Conservation (phyloP, 2,797 vertebrate species). For the Neosilurus hyrtlii region DNA sequence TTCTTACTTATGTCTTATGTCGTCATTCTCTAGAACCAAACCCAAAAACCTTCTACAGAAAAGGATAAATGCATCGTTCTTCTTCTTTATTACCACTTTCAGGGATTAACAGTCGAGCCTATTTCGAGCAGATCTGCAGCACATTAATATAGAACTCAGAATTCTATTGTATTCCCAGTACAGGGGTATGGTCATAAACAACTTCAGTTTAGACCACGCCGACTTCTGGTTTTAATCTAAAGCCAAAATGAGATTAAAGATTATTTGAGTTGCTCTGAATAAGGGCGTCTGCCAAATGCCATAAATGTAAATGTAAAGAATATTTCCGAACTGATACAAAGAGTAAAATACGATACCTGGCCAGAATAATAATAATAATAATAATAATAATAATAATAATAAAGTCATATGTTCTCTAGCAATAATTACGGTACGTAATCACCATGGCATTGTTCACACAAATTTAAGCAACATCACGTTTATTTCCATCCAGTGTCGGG, state of each 20-base stretch:
- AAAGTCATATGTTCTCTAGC: too few species aligned
- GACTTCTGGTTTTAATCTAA: background rate
- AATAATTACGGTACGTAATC: too few species aligned
- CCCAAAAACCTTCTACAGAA: background rate
- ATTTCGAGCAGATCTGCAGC: background rate
- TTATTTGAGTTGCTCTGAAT: too few species aligned
- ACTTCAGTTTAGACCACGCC: background rate
- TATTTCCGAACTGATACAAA: background rate
- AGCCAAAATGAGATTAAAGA: background rate
- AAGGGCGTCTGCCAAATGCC: too few species aligned
- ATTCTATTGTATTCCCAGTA: background rate
- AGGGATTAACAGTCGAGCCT: background rate
- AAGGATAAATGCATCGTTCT: background rate
- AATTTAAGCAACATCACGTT: too few species aligned
- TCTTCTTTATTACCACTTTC: background rate
- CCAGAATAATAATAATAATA: too few species aligned
- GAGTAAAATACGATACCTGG: too few species aligned
- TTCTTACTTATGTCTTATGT: background rate
- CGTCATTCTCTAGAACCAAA: too few species aligned
- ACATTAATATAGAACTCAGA: background rate
- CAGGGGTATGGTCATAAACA: background rate
- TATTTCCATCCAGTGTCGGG: too few species aligned
- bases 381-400: too few species aligned
- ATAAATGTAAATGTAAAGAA: background rate
- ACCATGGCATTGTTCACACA: too few species aligned